Conservation (phyloP, 2,888 invertebrate genomes). For the Dioctria linearis region DNA sequence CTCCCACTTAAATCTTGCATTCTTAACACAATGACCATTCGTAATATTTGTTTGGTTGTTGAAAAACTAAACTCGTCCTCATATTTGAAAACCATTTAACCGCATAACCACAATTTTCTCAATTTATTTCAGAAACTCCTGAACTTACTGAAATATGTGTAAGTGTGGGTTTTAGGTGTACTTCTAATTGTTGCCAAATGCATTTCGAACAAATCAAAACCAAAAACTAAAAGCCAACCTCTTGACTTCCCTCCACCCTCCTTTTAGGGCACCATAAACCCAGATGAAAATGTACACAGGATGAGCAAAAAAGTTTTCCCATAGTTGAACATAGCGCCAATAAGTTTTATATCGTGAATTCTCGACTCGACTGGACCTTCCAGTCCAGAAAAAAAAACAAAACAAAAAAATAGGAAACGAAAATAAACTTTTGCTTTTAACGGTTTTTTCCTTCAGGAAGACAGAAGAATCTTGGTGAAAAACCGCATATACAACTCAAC, state of each 20-base stretch:
- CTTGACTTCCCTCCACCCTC: not conserved
- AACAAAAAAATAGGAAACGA: constrained; percentile 11
- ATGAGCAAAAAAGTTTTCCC: constrained; percentile 26
- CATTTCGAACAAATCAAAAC: not conserved
- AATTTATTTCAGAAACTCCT: constrained; percentile 1
- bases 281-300: not conserved
- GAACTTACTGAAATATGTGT: not conserved
- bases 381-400: not conserved
- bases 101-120: not conserved
- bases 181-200: constrained; percentile 14
- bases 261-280: not conserved
- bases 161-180: not conserved
- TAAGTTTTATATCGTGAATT: not conserved
- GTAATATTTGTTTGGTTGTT: no score
- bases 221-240: not conserved
- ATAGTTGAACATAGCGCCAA: not conserved
- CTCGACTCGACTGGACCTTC: constrained; percentile 6
- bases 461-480: constrained; percentile 25
- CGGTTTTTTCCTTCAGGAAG: not conserved
- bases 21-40: no score
- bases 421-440: constrained; percentile 50
- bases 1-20: no score
- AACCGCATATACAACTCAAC: constrained; percentile 33
- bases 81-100: constrained; percentile 10
- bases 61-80: no score